phyloP scores from a whole-genome alignment of 2,113 vertebrate species.

The Corydoras maculifer region DNA sequence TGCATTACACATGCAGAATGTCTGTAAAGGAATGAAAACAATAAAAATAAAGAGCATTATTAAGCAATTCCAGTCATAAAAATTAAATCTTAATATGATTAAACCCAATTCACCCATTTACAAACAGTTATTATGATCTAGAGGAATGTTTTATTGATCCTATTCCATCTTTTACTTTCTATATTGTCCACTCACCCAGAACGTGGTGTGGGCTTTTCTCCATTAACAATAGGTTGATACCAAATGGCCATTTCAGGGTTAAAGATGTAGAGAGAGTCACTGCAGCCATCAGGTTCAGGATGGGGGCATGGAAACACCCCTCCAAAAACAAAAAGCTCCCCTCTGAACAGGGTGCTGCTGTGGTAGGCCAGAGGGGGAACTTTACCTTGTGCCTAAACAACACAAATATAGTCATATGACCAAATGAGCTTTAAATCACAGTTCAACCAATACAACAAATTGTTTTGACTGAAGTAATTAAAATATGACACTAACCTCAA shows the following conservation, averaged over 20 bases:
- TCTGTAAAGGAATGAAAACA: conserved; percentile 42
- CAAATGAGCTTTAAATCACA: no score
- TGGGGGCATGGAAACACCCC: conserved; percentile 68
- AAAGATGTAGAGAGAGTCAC: conserved; percentile 73
- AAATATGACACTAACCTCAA: conserved; percentile 52
- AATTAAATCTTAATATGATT: no score
- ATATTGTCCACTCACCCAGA: conserved; percentile 60
- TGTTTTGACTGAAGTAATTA: neutral
- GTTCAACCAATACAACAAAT: no score
- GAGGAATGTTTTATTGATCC: no score
- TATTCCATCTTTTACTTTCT: neutral
- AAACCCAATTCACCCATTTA: no score
- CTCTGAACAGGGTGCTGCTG: conserved; percentile 68
- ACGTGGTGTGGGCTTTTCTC: conserved; percentile 64
- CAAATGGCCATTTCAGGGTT: conserved; percentile 73
- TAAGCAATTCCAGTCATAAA: no score
- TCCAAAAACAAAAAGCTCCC: conserved; percentile 67
- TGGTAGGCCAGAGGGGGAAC: conserved; percentile 70
- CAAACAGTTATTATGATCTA: no score
- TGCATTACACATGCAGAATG: conserved; percentile 67
- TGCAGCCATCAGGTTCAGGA: conserved; percentile 68
- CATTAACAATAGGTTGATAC: conserved; percentile 75
- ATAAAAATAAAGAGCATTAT: neutral
- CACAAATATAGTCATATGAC: no score
- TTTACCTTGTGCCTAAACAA: conserved; percentile 62